Percentiles rank a stretch among this genome's conserved stretches.
Evolutionary conservation across 2,888 invertebrate genomes (phyloP).

Genomic region (Dorcus parallelipipedus): DNA sequence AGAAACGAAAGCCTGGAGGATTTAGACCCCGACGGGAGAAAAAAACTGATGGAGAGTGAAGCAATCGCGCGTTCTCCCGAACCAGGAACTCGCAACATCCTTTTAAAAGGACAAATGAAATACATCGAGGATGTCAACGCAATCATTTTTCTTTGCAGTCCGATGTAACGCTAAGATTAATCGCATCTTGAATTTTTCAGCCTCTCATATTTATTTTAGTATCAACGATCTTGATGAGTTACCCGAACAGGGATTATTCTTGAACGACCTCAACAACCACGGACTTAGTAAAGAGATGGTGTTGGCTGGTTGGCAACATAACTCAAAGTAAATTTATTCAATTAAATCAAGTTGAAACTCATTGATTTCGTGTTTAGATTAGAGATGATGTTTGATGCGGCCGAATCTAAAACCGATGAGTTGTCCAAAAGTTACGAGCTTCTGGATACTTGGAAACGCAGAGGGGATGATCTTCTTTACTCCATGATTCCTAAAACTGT

Average conservation of each 20-base stretch:
- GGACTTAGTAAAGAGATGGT: conserved; percentile 82
- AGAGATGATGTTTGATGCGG: conserved; percentile 78
- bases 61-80: neutral
- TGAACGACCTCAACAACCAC: conserved; percentile 83
- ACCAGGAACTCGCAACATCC: conserved; percentile 55
- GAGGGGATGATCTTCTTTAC: conserved; percentile 82
- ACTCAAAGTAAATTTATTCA: conserved; percentile 56
- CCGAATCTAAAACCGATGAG: conserved; percentile 74
- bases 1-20: neutral
- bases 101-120: conserved; percentile 84
- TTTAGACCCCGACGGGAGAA: neutral
- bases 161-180: conserved; percentile 61
- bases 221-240: conserved; percentile 83
- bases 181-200: neutral
- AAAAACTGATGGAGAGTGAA: neutral
- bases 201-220: conserved; percentile 47
- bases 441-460: conserved; percentile 82
- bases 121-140: conserved; percentile 78
- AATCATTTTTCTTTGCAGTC: conserved; percentile 83
- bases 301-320: conserved; percentile 81
- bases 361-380: conserved; percentile 48
- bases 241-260: conserved; percentile 70
- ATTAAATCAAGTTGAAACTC: neutral
- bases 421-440: conserved; percentile 74
- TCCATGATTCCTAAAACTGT: conserved; percentile 89